Base-by-base conservation (phyloP, 2,113 vertebrate genomes). In the Mohoua ochrocephala region DNA sequence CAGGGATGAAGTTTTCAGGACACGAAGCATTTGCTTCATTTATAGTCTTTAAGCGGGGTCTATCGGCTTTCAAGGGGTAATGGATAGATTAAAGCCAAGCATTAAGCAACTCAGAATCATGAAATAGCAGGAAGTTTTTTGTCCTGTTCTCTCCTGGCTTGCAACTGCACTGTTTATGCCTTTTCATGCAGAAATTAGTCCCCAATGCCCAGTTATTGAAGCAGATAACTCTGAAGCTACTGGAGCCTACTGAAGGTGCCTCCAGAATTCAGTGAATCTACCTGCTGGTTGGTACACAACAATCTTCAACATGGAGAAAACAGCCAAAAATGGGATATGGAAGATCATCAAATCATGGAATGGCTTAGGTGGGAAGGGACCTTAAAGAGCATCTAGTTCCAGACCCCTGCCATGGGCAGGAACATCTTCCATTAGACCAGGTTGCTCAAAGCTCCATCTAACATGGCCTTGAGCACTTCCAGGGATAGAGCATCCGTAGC, bases 201-300 rank as follows among this genome's bases (percentile, higher is more conserved):
- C 52, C 64, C 2, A 0, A 0, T 0, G 4, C 35, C 37, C 79
- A 27, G 33, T 77, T 63, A 81, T 9, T 19, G 35, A 80, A 92
- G 68, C 0, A 0, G 39, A 11, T 18, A 45, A 49, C 27, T 60
- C 49, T 57, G 82, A 82, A 74, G 35, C 17, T 63, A 13, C 49
- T 52, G 97, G 91, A 64, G 57, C 93, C 90, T 56, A 92, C 78
- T 14, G 97, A 98, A 77, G 97, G 97, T 12, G 95, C 97, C 27
- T 98, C 97, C 44, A 97, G 98, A 78, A 98, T 97, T 2, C 96
- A 98, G 82, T 97, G 97, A 71, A 63, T 98, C 61, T 89, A 95
- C 95, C 98, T 71, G 89, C 98, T 78, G 95, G 33, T 87, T 94
- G 92, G 35, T 35, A 49, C n/a, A 53, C 10, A 59, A 84, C 89